Conservation (phyloP, 2,797 vertebrate genomes). For the Gallinago stenura region DNA sequence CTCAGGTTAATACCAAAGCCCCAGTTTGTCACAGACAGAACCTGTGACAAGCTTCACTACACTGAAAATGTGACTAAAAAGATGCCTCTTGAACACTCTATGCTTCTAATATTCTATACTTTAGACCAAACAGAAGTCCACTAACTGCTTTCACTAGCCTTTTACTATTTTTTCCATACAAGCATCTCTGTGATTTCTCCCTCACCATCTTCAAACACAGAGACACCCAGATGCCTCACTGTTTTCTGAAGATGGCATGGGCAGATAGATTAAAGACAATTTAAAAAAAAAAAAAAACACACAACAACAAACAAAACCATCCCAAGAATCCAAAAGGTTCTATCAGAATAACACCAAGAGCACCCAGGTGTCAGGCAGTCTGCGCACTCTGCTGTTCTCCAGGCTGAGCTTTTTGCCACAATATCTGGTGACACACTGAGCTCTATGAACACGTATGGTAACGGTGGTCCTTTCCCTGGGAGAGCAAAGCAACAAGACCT, state of each 20-base stretch:
- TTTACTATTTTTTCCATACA: background rate
- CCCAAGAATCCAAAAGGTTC: background rate
- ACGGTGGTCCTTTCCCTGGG: background rate
- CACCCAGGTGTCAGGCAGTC: background rate
- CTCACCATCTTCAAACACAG: background rate
- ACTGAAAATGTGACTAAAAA: background rate
- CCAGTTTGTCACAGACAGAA: background rate
- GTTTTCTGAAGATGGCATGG: background rate
- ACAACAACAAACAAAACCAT: background rate
- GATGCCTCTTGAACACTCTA: background rate
- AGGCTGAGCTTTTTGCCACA: background rate
- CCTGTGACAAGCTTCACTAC: background rate
- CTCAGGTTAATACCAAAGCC: background rate
- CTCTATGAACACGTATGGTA: fast-evolving
- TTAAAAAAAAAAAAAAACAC: too few relatives aligned
- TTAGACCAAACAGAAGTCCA: background rate
- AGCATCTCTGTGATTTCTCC: background rate
- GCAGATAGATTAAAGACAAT: background rate
- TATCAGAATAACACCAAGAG: background rate
- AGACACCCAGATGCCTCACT: background rate
- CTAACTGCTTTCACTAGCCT: background rate
- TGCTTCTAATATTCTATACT: background rate
- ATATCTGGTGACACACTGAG: fast-evolving
- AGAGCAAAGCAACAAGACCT: background rate
- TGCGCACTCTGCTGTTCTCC: background rate